A percentile compares a stretch with the other conserved stretches of the same genome.
These are phyloP conservation scores for Oxyruncus cristatus DNA, from an alignment of 2,113 vertebrate genomes.

Conservation along the genomic window DNA sequence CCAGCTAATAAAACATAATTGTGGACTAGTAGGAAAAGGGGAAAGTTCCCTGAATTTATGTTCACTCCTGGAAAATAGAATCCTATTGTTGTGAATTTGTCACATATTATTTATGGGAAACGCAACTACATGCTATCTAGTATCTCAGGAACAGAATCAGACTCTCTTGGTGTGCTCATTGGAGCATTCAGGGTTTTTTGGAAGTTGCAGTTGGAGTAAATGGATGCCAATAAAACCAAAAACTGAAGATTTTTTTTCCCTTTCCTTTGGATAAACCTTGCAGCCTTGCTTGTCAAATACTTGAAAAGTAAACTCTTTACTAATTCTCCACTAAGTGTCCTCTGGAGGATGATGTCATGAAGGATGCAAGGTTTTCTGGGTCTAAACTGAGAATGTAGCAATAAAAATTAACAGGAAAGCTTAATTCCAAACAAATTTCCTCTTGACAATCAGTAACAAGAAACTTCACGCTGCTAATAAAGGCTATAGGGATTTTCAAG, in stretches of 20 bases:
- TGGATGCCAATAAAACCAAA: not conserved
- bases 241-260: not conserved
- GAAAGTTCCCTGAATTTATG: not conserved
- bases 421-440: constrained; percentile 33
- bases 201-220: not conserved
- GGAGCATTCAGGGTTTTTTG: not conserved
- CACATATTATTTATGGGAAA: not conserved
- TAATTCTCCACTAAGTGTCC: not conserved
- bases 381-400: constrained; percentile 8
- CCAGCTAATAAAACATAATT: not conserved
- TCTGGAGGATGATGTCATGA: not conserved
- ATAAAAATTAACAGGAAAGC: constrained; percentile 57
- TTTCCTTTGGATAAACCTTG: not conserved
- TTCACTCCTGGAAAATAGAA: not conserved
- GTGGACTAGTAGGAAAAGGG: not conserved
- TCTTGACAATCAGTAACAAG: constrained; percentile 33
- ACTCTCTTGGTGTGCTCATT: not conserved
- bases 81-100: not conserved
- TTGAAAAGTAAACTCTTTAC: not conserved
- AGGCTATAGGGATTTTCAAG: constrained; percentile 8
- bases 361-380: not conserved
- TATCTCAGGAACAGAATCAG: not conserved
- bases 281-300: not conserved
- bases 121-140: not conserved
- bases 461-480: constrained; percentile 26